Conservation (phyloP, 2,888 invertebrate genomes). For the Odontomyia ornata region DNA sequence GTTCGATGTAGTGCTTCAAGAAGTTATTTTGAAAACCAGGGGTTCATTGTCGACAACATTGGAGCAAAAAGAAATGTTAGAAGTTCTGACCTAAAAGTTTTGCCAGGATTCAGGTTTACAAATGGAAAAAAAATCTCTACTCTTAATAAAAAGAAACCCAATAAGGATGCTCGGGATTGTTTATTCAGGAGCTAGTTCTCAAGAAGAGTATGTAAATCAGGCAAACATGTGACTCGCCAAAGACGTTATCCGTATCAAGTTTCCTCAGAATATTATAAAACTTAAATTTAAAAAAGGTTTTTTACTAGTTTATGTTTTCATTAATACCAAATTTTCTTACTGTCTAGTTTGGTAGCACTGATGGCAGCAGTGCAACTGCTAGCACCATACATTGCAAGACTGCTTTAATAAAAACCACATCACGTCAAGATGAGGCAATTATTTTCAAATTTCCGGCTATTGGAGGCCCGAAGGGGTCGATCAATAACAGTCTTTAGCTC, state of each 20-base stretch:
- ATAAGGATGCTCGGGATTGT: too few species aligned
- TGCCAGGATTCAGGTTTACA: too few species aligned
- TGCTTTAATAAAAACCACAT: conserved; percentile 42
- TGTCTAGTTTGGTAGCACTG: neutral
- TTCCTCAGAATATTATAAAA: too few species aligned
- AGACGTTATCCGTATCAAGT: too few species aligned
- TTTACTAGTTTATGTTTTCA: too few species aligned
- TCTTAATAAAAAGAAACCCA: too few species aligned
- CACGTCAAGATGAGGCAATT: conserved; percentile 45
- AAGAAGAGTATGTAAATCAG: neutral
- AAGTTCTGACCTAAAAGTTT: too few species aligned
- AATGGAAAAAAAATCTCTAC: too few species aligned
- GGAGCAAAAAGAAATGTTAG: neutral
- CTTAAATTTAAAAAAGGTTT: too few species aligned
- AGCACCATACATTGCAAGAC: neutral
- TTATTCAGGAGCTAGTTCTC: neutral
- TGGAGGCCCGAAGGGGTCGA: conserved; percentile 38
- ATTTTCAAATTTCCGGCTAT: conserved; percentile 45
- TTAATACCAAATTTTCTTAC: neutral
- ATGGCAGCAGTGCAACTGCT: neutral
- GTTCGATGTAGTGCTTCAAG: neutral
- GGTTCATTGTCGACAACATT: neutral
- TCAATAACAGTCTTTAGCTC: conserved; percentile 36
- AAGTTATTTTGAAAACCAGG: neutral
- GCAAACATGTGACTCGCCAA: neutral